Base-by-base conservation (phyloP, 2,113 vertebrate species). In the Suncus etruscus region DNA sequence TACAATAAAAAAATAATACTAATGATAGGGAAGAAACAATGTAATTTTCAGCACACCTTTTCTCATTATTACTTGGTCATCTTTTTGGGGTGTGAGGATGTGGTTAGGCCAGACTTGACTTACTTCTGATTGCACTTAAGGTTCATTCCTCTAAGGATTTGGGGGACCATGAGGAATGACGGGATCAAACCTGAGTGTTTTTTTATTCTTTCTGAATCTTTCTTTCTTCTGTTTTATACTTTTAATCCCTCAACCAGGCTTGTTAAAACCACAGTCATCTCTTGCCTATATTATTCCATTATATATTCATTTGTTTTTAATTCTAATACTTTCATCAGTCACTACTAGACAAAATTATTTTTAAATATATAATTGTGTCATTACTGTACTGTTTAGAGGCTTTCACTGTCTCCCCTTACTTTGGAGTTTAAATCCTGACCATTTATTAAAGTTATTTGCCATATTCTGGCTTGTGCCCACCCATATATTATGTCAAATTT, bases 131-230 rank as follows among this genome's bases (percentile, higher is more conserved):
- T 58, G 54, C 54, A 58, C 54, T 20, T 58, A 58, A 18, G 16
- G 54, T 14, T 58, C 54, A 58, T 6, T 14, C 54, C 12, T 58
- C 15, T 14, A 4, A 58, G 54, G 54, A 18, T 14, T 58, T 14
- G 12, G 54, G 12, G 16, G 54, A 58, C 54, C 54, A 58, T 18
- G 12, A 32, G 61, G n/a, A 24, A 51, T 68, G 61, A 29, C n/a
- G 54, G 54, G 54, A 58, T 58, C 54, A 58, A 58, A 58, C 20
- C 12, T 14, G 12, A 18, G 54, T 16, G n/a, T n/a, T n/a, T n/a
- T n/a, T n/a, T 92, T 77, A 65, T 94, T 68, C 20, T 29, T 51
- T 77, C 6, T 29, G 16, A 66, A 25, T 69, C 63, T 77, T 31
- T 58, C 72, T 77, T 11, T 76, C n/a, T n/a, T 31, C 48, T 39